Percentiles rank a stretch among this genome's conserved stretches.
These are phyloP conservation scores for Pseudolycoriella hygida DNA, from an alignment of 2,888 invertebrate genomes.

Conservation along the genomic window DNA sequence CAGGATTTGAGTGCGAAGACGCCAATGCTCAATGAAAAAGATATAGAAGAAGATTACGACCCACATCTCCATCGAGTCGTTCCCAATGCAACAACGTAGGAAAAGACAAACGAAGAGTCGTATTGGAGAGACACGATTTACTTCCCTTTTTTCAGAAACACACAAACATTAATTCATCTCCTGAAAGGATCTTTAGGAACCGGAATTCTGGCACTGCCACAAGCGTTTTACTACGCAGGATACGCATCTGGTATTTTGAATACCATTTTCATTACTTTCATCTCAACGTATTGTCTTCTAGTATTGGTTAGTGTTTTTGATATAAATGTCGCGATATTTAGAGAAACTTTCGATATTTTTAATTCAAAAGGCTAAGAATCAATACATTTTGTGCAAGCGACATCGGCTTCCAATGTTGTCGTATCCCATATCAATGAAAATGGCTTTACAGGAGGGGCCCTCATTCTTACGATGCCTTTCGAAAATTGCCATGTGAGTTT, in stretches of 20 bases:
- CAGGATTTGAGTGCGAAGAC: too few species aligned
- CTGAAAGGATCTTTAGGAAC: constrained; percentile 88
- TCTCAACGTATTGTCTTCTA: constrained; percentile 91
- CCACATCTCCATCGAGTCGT: constrained; percentile 42
- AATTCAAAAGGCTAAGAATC: constrained; percentile 21
- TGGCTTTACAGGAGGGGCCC: constrained; percentile 61
- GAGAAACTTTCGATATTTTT: too few species aligned
- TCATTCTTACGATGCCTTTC: constrained; percentile 40
- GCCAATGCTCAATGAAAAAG: too few species aligned
- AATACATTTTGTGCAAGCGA: constrained; percentile 39
- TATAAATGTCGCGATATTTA: too few species aligned
- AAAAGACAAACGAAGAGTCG: too few species aligned
- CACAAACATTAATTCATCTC: constrained; percentile 74
- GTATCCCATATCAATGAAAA: constrained; percentile 70
- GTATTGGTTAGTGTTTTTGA: constrained; percentile 35
- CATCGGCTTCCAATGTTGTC: constrained; percentile 52
- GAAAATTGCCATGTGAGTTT: too few species aligned
- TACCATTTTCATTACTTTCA: constrained; percentile 64
- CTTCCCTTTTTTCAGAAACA: constrained; percentile 34
- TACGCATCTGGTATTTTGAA: constrained; percentile 54
- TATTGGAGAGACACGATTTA: too few species aligned
- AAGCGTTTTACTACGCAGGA: constrained; percentile 49
- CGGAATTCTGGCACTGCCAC: constrained; percentile 75
- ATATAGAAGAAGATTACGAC: constrained; percentile 31
- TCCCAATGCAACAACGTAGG: constrained; percentile 47